Percentiles rank a stretch among this genome's conserved stretches.
phyloP scores from a whole-genome alignment of 2,113 vertebrate species.

The Rhinolophus ferrumequinum region DNA sequence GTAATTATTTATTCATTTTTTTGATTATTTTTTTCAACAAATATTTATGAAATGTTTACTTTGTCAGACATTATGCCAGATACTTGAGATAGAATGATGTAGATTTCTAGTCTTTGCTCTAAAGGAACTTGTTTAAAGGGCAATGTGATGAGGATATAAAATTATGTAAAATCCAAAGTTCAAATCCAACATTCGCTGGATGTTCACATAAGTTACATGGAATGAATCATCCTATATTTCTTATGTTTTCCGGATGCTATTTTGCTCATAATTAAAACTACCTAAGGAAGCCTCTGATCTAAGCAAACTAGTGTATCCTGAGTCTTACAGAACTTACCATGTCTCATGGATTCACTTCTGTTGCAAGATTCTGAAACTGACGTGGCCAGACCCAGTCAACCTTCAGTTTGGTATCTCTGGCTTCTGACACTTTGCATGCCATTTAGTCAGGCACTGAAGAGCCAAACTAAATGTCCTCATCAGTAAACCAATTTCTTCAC shows the following conservation, averaged over 20 bases:
- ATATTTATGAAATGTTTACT: not conserved
- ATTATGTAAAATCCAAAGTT: not conserved
- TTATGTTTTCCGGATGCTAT: not conserved
- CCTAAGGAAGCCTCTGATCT: not conserved
- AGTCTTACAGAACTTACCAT: not conserved
- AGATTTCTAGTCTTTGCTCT: not conserved
- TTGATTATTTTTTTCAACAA: not conserved
- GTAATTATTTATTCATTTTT: not conserved
- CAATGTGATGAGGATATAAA: not conserved
- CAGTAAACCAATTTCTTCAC: not conserved
- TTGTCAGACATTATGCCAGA: not conserved
- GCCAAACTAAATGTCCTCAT: not conserved
- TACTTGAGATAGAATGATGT: not conserved
- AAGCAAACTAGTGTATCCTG: not conserved
- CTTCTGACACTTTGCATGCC: not conserved
- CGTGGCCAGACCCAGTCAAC: not conserved
- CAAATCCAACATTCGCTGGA: not conserved
- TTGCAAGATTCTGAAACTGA: not conserved
- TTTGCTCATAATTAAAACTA: not conserved
- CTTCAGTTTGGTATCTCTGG: not conserved
- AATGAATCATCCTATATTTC: not conserved
- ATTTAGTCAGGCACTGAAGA: not conserved
- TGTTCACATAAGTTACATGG: not conserved
- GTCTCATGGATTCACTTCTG: not conserved
- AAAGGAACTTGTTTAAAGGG: not conserved